These are phyloP conservation scores for Aurelia sp. DNA, from an alignment of 30 jellyfish, hydroid and myxozoan genomes.

Conservation along the genomic window DNA sequence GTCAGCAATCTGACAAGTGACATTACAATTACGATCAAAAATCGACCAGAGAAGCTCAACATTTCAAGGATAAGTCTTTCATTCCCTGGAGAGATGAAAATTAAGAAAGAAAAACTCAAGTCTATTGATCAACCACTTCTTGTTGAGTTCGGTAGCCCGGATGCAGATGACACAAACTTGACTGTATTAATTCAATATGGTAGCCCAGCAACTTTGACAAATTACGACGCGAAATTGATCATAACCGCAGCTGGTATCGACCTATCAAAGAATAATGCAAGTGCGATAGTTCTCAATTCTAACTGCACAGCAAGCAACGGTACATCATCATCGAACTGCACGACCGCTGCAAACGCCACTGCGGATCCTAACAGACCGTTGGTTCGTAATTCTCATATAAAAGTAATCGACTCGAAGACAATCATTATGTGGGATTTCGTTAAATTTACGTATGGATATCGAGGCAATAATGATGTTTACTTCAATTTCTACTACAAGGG, in stretches of 20 bases:
- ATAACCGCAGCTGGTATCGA: constrained; percentile 38
- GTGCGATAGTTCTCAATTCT: too few relatives aligned
- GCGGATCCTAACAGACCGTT: constrained; percentile 14
- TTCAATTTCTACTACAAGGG: constrained; percentile 68
- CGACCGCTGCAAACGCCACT: constrained; percentile 26
- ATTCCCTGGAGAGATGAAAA: constrained; percentile 62
- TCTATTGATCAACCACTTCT: constrained; percentile 54
- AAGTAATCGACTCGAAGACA: constrained; percentile 68
- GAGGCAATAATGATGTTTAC: constrained; percentile 41
- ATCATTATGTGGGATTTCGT: constrained; percentile 76
- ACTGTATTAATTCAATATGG: constrained; percentile 84
- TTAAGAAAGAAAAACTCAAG: constrained; percentile 39
- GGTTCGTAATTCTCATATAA: constrained; percentile 54
- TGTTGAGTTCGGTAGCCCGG: constrained; percentile 59
- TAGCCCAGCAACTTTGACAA: constrained; percentile 55
- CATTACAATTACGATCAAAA: constrained; percentile 44
- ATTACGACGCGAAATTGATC: constrained; percentile 70
- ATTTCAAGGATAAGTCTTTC: not conserved
- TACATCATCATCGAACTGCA: constrained; percentile 17
- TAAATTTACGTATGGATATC: constrained; percentile 59
- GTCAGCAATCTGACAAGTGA: constrained; percentile 45
- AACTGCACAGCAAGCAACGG: not conserved
- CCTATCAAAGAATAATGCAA: constrained; percentile 5
- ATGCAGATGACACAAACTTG: constrained; percentile 31
- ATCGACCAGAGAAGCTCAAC: constrained; percentile 45